Evolutionary conservation across 2,888 invertebrate genomes (phyloP), one percentile per base, ranked within the genome.

Genomic region (Herminia tarsipennalis): DNA sequence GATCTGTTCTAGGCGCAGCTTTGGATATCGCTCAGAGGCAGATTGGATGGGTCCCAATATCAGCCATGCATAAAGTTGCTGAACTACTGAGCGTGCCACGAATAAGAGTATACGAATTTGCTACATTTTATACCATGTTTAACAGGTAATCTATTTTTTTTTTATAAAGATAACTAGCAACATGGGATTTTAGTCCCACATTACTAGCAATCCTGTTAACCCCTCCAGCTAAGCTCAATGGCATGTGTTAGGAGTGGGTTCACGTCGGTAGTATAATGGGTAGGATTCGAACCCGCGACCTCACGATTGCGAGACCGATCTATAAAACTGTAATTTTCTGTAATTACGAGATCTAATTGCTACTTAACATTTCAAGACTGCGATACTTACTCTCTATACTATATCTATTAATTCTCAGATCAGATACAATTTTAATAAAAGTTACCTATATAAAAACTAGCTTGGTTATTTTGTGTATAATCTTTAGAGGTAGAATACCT

Each of bases 1-100:
- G 84, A 2, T 75, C 86, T 0, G 86, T 73, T 1, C 0, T 88
- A 1, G 62, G 76, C 2, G 57, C 78, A 0, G 80, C 78, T 1
- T 34, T 87, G 40, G 90, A 88, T 33, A 73, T 90, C 3, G 89
- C 70, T 3, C 90, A 90, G 57, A 76, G 90, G 39, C 90, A 90
- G 58, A 79, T 84, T 0, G 90, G 90, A 13, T 91, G 90, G 90
- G 65, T 91, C 0, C 88, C 88, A 0, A 84, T 90, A 67, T 81
- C 89, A 3, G 88, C 88, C 3, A 87, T 88, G 88, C 83, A 90
- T 50, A 88, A 78, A 60, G 69, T 88, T 2, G 88, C 89, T 1
- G 80, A 85, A 22, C 55, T 87, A 2, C 70, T 90, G 2, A 58
- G 66, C 34, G 61, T 88, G 17, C 90, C 89, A 0, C 75, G 88